Evolutionary conservation across 1,140 invertebrate species (phyloP).

Genomic region (Drosophila sp.): DNA sequence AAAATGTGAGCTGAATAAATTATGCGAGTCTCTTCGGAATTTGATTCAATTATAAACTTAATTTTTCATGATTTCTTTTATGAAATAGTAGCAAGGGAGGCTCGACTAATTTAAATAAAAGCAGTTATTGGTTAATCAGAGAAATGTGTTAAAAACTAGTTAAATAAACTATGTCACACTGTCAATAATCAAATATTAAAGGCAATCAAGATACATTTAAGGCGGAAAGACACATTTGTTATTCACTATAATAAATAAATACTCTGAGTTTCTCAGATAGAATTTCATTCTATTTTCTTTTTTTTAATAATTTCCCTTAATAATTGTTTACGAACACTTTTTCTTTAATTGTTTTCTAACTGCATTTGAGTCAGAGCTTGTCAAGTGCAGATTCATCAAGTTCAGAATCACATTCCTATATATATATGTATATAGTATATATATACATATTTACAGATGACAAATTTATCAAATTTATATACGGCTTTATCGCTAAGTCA

Average conservation of each 20-base stretch:
- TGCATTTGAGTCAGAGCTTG: neutral
- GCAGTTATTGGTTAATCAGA: too few relatives aligned
- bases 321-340: neutral
- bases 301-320: neutral
- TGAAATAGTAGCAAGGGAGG: too few relatives aligned
- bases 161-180: too few relatives aligned
- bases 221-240: too few relatives aligned
- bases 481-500: slow-evolving; percentile 23
- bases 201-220: too few relatives aligned
- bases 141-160: too few relatives aligned
- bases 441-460: slow-evolving; percentile 5
- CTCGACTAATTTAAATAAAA: too few relatives aligned
- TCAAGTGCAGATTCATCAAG: slow-evolving; percentile 1
- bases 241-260: too few relatives aligned
- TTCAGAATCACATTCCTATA: neutral
- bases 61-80: too few relatives aligned
- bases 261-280: neutral
- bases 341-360: neutral
- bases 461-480: slow-evolving; percentile 3
- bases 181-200: too few relatives aligned
- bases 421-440: neutral
- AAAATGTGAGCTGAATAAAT: slow-evolving; percentile 16
- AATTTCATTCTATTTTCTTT: neutral
- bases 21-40: slow-evolving; percentile 8
- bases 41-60: too few relatives aligned